Conservation (phyloP, 2,888 invertebrate genomes). For the Maniola hyperantus region DNA sequence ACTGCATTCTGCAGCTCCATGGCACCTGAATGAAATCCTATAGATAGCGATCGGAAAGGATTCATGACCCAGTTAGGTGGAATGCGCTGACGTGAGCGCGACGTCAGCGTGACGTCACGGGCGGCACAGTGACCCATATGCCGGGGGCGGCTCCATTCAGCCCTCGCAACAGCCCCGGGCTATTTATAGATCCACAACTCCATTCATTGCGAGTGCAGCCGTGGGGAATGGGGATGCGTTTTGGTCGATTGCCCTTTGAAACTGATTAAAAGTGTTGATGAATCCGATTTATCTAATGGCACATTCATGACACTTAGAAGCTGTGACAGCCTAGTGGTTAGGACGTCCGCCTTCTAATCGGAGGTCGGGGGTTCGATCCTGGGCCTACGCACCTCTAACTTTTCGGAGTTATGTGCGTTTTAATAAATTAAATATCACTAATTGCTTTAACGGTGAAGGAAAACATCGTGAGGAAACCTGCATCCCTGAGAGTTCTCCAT, state of each 20-base stretch:
- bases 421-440: too few species aligned
- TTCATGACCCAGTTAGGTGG: constrained; percentile 59
- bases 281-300: too few species aligned
- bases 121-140: constrained; percentile 74
- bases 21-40: constrained; percentile 24
- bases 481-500: too few species aligned
- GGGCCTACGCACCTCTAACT: too few species aligned
- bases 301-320: too few species aligned
- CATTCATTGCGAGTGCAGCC: constrained; percentile 64
- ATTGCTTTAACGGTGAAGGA: too few species aligned
- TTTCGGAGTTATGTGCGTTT: too few species aligned
- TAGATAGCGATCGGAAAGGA: constrained; percentile 20
- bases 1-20: background rate
- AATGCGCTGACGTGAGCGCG: constrained; percentile 69
- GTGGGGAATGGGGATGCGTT: background rate
- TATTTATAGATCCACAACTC: constrained; percentile 72
- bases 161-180: constrained; percentile 58
- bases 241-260: background rate
- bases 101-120: constrained; percentile 58
- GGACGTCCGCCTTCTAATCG: too few species aligned
- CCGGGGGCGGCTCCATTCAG: constrained; percentile 63
- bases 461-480: too few species aligned
- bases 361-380: too few species aligned
- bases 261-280: background rate
- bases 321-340: too few species aligned